Conservation (phyloP, 2,113 vertebrate species). For the Ahaetulla prasina region DNA sequence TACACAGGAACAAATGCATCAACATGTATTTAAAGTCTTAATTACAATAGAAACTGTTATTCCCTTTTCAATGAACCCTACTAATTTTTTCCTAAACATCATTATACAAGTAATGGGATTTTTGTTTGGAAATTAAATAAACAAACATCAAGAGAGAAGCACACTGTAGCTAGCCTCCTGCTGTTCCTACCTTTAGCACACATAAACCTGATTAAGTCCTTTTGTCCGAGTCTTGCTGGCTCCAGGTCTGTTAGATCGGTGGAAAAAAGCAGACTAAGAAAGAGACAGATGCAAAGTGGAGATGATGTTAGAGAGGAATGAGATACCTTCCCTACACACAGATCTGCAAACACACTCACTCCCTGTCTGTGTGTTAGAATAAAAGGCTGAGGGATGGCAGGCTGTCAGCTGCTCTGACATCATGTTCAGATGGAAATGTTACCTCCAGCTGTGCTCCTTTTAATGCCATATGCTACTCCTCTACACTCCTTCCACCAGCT, state of each 20-base stretch:
- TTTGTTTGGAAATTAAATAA: constrained; percentile 71
- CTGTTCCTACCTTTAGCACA: constrained; percentile 95
- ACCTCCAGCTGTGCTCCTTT: constrained; percentile 99
- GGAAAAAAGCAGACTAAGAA: constrained; percentile 94
- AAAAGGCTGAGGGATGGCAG: constrained; percentile 99
- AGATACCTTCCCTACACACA: constrained; percentile 96
- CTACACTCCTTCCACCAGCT: constrained; percentile 99
- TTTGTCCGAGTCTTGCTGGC: constrained; percentile 87
- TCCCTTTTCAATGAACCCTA: constrained; percentile 66
- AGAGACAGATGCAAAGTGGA: constrained; percentile 99
- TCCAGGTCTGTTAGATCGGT: constrained; percentile 90
- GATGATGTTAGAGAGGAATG: constrained; percentile 99
- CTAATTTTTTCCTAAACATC: constrained; percentile 67
- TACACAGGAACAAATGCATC: constrained; percentile 58
- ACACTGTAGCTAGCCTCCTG: constrained; percentile 71
- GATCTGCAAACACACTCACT: constrained; percentile 93
- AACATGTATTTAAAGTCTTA: constrained; percentile 58
- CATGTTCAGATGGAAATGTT: constrained; percentile 99
- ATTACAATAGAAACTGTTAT: constrained; percentile 59
- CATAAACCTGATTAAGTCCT: constrained; percentile 99
- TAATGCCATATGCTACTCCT: constrained; percentile 99
- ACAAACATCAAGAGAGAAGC: constrained; percentile 75
- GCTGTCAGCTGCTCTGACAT: constrained; percentile 99
- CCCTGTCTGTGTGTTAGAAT: constrained; percentile 99
- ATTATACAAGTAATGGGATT: constrained; percentile 77